Evolutionary conservation across 2,888 invertebrate genomes (phyloP), one percentile per base, ranked within the genome.

Genomic region (Hirudinaria manillensis): DNA sequence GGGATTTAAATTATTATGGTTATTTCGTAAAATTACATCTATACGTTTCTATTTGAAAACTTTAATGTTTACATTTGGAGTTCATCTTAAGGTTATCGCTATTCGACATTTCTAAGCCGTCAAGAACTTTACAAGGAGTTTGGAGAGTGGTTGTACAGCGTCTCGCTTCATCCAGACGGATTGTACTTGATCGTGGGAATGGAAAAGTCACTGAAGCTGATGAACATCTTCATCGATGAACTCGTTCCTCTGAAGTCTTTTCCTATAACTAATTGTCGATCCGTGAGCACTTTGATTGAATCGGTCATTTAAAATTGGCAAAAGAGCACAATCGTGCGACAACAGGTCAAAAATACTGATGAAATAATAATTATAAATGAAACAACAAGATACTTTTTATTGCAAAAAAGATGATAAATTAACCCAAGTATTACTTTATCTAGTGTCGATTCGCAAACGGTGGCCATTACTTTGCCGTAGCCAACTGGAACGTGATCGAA

Each of bases 381-480:
- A 38, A 38, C 38, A 6, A 38, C 3, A 3, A 38, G 10, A 38
- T 38, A 6, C 3, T 6, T 38, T 38, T 3, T 6, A 38, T 38
- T 6, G 38, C 38, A 38, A 38, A 38, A n/a, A n/a, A n/a, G n/a
- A n/a, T n/a, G n/a, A n/a, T n/a, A n/a, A n/a, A n/a, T n/a, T n/a
- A n/a, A n/a, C n/a, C n/a, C 38, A 6, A 38, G 1, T 45, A 45
- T 45, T 16, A 45, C 3, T 16, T 16, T n/a, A n/a, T 38, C 36
- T 81, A 86, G 81, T 90, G 91, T 45, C 87, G 88, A 45, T 96
- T 94, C 86, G 93, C 93, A 81, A 90, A 89, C 76, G 90, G 91
- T 80, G 96, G 95, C 0, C 93, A 94, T 80, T 84, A 92, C n/a
- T 93, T 96, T 85, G 94, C 93, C 0, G 93, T 93, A 16, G 92